phyloP scores from a whole-genome alignment of 1,140 invertebrate genomes.

The Lerema accius region DNA sequence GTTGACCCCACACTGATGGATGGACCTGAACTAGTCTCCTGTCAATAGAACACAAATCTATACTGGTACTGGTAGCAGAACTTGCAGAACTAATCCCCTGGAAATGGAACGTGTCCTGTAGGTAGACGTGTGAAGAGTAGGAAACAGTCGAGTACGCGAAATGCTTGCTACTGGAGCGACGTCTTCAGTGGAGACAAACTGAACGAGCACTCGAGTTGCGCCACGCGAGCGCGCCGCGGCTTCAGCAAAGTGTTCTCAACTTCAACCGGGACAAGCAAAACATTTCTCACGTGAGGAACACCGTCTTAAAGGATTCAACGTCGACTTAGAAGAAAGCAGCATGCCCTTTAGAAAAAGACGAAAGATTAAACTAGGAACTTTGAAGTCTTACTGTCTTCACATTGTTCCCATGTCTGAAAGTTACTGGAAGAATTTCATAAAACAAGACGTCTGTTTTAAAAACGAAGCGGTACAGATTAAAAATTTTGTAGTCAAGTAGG shows the following conservation, averaged over 20 bases:
- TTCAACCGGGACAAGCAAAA: slow-evolving; percentile 48
- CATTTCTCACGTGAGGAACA: slow-evolving; percentile 39
- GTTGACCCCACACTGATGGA: no score
- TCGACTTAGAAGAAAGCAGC: slow-evolving; percentile 11
- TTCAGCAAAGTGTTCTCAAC: slow-evolving; percentile 49
- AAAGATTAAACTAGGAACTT: not conserved
- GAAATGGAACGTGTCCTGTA: slow-evolving; percentile 12
- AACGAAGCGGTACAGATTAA: no score
- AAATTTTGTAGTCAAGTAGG: no score
- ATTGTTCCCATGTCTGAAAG: not conserved
- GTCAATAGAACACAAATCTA: no score
- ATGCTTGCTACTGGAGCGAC: slow-evolving; percentile 44
- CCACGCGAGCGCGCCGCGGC: slow-evolving; percentile 37
- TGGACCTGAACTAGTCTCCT: no score
- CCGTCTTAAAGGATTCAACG: slow-evolving; percentile 26
- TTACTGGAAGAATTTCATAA: not conserved
- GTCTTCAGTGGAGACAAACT: slow-evolving; percentile 68
- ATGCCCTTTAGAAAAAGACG: not conserved
- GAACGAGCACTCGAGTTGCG: slow-evolving; percentile 65
- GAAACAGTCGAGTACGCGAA: slow-evolving; percentile 30
- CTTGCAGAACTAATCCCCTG: not conserved
- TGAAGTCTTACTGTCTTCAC: not conserved
- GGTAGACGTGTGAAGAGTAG: slow-evolving; percentile 16
- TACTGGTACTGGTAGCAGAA: not conserved
- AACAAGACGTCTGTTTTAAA: no score